phyloP scores from a whole-genome alignment of 2,888 invertebrate species.

The Apamea anceps region DNA sequence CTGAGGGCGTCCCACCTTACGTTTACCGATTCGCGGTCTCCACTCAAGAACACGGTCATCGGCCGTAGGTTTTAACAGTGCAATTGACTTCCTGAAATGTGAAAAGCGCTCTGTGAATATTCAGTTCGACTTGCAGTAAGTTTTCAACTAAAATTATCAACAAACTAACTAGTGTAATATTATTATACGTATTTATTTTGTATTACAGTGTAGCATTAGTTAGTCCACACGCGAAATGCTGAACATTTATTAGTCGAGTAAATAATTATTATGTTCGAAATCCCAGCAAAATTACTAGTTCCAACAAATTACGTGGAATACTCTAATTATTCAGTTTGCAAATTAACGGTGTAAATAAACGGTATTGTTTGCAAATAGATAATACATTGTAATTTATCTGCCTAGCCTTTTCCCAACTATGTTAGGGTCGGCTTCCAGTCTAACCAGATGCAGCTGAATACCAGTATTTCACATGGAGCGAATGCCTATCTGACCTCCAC shows the following conservation, averaged over 20 bases:
- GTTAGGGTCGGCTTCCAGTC: too few species aligned
- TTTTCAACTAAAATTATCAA: background rate
- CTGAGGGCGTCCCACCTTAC: too few species aligned
- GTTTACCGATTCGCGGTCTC: too few species aligned
- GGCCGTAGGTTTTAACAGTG: background rate
- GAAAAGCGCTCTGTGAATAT: background rate
- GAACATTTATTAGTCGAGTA: background rate
- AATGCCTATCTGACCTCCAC: too few species aligned
- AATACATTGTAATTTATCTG: background rate
- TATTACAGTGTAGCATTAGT: background rate
- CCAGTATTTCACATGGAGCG: too few species aligned
- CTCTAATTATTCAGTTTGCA: conserved; percentile 5
- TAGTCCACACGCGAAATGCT: background rate
- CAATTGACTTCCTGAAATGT: background rate
- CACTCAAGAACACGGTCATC: too few species aligned
- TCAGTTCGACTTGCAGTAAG: background rate
- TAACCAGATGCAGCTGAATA: too few species aligned
- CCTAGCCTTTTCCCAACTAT: too few species aligned
- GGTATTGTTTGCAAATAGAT: background rate
- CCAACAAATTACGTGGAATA: conserved; percentile 22
- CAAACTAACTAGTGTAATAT: background rate
- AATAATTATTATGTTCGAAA: conserved; percentile 9
- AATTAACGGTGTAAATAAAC: background rate
- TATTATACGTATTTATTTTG: background rate
- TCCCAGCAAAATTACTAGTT: conserved; percentile 10